Evolutionary conservation across 2,797 vertebrate species (phyloP).

Genomic region (Meda fulgida): DNA sequence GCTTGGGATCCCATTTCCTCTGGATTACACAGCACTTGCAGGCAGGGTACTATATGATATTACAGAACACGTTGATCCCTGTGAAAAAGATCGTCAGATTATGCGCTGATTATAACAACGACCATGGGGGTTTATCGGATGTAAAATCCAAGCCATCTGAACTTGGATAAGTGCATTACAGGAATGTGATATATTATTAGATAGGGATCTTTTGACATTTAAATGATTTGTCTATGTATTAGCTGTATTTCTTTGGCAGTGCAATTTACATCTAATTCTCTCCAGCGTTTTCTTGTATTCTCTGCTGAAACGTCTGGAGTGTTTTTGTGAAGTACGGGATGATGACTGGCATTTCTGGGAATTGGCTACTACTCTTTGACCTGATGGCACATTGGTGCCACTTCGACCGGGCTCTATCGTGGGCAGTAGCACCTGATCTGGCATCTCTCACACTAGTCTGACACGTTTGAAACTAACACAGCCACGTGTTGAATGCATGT

Average conservation of each 20-base stretch:
- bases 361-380: conserved; percentile 45
- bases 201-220: neutral
- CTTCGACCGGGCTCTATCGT: conserved; percentile 46
- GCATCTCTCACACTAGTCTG: conserved; percentile 50
- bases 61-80: neutral
- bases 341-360: conserved; percentile 44
- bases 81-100: conserved; percentile 10
- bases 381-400: conserved; percentile 52
- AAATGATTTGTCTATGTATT: neutral
- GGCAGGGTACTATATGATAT: conserved; percentile 21
- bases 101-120: neutral
- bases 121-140: neutral
- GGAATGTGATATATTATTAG: neutral
- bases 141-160: neutral
- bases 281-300: conserved; percentile 6
- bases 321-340: conserved; percentile 42
- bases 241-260: neutral
- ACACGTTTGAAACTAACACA: conserved; percentile 38
- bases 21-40: neutral
- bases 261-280: conserved; percentile 14
- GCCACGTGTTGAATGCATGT: neutral
- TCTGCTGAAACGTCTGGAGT: conserved; percentile 54
- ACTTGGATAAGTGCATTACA: neutral
- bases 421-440: conserved; percentile 39
- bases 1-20: conserved; percentile 38